Evolutionary conservation across 2,797 vertebrate species (phyloP), one percentile per base, ranked within the genome.

Genomic region (Melanogrammus aeglefinus): DNA sequence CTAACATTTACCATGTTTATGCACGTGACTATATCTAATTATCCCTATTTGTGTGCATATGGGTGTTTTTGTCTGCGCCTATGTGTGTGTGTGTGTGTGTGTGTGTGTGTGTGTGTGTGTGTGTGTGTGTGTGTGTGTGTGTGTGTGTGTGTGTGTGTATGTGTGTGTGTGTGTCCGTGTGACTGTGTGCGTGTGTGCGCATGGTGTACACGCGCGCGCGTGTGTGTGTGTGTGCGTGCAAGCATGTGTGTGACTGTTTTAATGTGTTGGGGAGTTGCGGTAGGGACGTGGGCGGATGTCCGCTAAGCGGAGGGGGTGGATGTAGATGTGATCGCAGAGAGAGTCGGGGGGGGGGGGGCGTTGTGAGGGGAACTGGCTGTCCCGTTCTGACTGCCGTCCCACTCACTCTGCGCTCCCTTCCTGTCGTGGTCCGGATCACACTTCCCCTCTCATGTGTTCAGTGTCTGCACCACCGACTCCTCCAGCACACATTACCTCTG

Each of bases 261-360:
- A 63, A 82, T 84, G 75, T 81, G 83, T 88, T 88, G 86, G 90
- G 76, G 87, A 84, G 87, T 88, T 90, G 88, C 1, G 35, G 35
- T 36, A 36, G 86, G 88, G 83, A 90, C 83, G 81, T 90, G 89
- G 86, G 85, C 90, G 89, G 89, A 83, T 78, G 77, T 87, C 87
- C 86, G 79, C 85, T 89, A 41, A 83, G 86, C 91, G 88, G 84
- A 75, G 80, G 57, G 57, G 57, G 21, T 63, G n/a, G 57, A 87
- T 81, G 80, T 85, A 90, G 86, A 92, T 90, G 85, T 80, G 79
- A 88, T 79, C 84, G 4, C 80, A 38, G 80, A 74, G 36, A 84
- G 86, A 47, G 70, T 77, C 79, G 36, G 86, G 86, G 63, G 73
- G 13, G 63, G 75, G 33, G 86, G 86, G 63, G 73, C 9, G 63